Conservation (phyloP, 2,797 vertebrate genomes). For the Amphiprion clarkii region DNA sequence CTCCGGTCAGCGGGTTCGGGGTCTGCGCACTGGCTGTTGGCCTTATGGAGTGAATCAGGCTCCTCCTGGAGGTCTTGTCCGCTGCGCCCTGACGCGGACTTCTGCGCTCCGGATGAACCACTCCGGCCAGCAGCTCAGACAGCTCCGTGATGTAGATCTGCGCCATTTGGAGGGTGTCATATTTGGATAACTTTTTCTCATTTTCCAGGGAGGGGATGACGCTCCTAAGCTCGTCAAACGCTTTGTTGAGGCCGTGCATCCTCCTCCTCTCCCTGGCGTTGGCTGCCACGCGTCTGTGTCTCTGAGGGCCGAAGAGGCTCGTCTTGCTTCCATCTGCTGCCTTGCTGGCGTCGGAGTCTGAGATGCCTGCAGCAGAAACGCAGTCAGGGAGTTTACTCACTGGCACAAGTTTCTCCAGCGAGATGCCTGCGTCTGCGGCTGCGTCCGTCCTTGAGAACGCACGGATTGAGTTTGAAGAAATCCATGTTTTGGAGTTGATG, state of each 20-base stretch:
- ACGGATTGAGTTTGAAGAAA: constrained; percentile 63
- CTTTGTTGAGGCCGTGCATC: constrained; percentile 89
- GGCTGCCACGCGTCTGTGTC: constrained; percentile 86
- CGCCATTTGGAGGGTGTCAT: constrained; percentile 90
- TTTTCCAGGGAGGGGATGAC: constrained; percentile 89
- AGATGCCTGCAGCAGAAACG: constrained; percentile 20
- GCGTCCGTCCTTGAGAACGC: constrained; percentile 68
- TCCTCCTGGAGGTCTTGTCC: constrained; percentile 70
- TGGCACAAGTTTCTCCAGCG: constrained; percentile 67
- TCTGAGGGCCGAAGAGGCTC: constrained; percentile 75
- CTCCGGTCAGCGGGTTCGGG: constrained; percentile 44
- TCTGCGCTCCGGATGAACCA: constrained; percentile 77
- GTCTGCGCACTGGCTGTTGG: constrained; percentile 30
- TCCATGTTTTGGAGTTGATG: constrained; percentile 80
- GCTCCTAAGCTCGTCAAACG: constrained; percentile 88
- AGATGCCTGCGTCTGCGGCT: constrained; percentile 49
- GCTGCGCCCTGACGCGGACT: constrained; percentile 38
- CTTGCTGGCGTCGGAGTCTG: constrained; percentile 36
- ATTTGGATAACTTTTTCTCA: constrained; percentile 89
- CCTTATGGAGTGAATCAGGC: constrained; percentile 62
- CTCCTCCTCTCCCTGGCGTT: constrained; percentile 88
- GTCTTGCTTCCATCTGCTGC: constrained; percentile 44
- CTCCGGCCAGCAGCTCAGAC: constrained; percentile 83
- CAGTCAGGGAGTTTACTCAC: constrained; percentile 50
- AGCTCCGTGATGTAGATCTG: constrained; percentile 90